Evolutionary conservation across 2,888 invertebrate genomes (phyloP).

Genomic region (Ophion ventricosus): DNA sequence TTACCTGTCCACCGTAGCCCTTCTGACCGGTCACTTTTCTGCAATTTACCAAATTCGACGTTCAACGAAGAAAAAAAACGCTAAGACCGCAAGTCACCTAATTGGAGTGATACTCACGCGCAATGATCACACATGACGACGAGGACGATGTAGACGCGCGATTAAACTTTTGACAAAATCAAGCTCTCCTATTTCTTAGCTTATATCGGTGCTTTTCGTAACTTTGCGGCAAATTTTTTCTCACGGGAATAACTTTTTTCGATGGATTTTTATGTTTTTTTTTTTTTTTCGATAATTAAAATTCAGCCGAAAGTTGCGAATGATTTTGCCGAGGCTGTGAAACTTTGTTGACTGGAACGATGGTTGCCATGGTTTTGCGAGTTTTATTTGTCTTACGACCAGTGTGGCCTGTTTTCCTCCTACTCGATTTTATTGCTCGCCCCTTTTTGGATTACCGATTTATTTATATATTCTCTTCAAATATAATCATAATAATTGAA

Average conservation of each 20-base stretch:
- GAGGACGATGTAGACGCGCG: background rate
- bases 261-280: conserved; percentile 3
- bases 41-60: conserved; percentile 29
- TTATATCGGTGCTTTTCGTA: background rate
- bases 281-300: conserved; percentile 14
- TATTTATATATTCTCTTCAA: background rate
- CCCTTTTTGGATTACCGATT: background rate
- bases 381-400: conserved; percentile 38
- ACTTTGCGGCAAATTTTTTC: background rate
- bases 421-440: background rate
- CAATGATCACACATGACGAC: conserved; percentile 76
- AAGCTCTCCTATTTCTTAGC: background rate
- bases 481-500: background rate
- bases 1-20: conserved; percentile 77
- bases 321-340: background rate
- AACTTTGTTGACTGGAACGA: conserved; percentile 50
- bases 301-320: conserved; percentile 3
- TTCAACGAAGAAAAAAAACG: background rate
- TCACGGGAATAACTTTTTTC: background rate
- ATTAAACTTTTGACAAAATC: background rate
- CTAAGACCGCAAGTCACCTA: background rate
- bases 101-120: conserved; percentile 71
- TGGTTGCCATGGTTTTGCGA: conserved; percentile 46
- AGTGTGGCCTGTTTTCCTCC: background rate
- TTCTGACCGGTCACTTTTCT: conserved; percentile 77